Conservation (phyloP, 2,113 vertebrate species). For the Orthonyx spaldingii region DNA sequence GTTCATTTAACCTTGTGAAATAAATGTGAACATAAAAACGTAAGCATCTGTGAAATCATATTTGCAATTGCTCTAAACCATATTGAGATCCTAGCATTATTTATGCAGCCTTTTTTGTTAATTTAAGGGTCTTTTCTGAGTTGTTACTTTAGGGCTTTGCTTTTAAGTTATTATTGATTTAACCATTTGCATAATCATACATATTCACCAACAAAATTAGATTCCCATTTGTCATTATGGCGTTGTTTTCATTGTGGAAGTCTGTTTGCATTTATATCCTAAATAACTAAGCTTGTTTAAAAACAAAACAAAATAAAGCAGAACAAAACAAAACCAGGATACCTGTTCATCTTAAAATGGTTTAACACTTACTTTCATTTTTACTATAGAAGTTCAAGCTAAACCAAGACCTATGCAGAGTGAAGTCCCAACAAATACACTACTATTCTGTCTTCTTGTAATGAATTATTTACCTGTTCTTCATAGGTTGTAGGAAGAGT, state of each 20-base stretch:
- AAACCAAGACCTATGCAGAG: neutral
- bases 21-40: conserved; percentile 4
- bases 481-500: neutral
- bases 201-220: neutral
- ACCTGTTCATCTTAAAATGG: neutral
- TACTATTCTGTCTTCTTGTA: neutral
- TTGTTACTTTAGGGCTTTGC: neutral
- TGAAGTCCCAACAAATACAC: neutral
- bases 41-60: conserved; percentile 26
- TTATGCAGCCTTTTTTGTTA: neutral
- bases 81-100: neutral
- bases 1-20: conserved; percentile 16
- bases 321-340: neutral
- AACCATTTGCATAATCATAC: neutral
- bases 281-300: neutral
- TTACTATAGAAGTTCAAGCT: neutral
- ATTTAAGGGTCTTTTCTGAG: neutral
- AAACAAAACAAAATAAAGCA: neutral
- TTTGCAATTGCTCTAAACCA: neutral
- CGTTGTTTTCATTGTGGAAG: neutral
- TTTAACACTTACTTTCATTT: neutral
- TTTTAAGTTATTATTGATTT: neutral
- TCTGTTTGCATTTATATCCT: neutral
- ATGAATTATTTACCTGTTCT: neutral
- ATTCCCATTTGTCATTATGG: neutral